These are phyloP conservation scores for Pterois miles DNA, from an alignment of 2,797 vertebrate genomes.

Conservation along the genomic window DNA sequence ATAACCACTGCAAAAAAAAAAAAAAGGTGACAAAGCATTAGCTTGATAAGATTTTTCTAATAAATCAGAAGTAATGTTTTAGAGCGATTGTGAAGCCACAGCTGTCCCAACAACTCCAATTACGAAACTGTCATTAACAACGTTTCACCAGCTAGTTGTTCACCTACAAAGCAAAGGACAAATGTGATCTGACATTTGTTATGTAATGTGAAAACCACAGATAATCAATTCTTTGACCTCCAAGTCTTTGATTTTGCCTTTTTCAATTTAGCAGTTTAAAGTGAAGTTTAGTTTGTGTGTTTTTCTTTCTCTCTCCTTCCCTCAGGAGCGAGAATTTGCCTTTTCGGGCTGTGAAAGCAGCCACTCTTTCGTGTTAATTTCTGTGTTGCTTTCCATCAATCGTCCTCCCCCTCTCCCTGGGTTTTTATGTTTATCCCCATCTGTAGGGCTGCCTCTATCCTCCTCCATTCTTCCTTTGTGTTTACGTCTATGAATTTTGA, in stretches of 20 bases:
- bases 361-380: slow-evolving; percentile 67
- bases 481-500: slow-evolving; percentile 64
- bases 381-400: slow-evolving; percentile 60
- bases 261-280: slow-evolving; percentile 28
- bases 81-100: background rate
- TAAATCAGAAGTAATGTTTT: background rate
- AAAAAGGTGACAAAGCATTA: slow-evolving; percentile 2
- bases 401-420: slow-evolving; percentile 28
- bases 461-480: slow-evolving; percentile 65
- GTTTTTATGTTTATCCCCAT: slow-evolving; percentile 62
- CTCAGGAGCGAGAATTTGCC: slow-evolving; percentile 49
- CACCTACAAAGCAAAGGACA: slow-evolving; percentile 2
- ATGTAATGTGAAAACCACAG: background rate
- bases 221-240: slow-evolving; percentile 18
- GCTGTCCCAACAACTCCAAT: background rate
- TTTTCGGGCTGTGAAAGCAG: slow-evolving; percentile 61
- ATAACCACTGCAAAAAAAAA: background rate
- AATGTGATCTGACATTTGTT: slow-evolving; percentile 3
- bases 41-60: background rate
- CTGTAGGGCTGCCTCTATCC: slow-evolving; percentile 60
- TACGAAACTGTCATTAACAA: background rate
- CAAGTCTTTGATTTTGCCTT: slow-evolving; percentile 20
- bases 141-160: background rate
- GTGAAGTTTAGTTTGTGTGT: slow-evolving; percentile 25
- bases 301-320: slow-evolving; percentile 3